Base-by-base conservation (phyloP, 2,888 invertebrate genomes). In the Thereva nobilitata region DNA sequence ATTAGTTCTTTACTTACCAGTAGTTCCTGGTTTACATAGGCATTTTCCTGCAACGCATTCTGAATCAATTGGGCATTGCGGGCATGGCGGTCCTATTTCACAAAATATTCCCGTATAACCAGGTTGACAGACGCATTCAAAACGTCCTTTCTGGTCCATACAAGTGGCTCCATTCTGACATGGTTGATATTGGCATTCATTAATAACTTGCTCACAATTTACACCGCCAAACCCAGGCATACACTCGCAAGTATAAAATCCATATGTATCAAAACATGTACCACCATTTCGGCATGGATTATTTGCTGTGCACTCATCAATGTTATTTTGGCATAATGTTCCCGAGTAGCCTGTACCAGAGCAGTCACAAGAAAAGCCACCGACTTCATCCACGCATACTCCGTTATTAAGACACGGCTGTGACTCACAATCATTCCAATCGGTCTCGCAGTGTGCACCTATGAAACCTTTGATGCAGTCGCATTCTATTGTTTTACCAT, bases 251-350 rank as follows among this genome's bases (percentile, higher is more conserved):
- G 77, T 83, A 76, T 87, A 94, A 59, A 88, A 84, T 9, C 93
- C 93, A 79, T 92, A 92, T 65, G 88, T 91, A 80, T 93, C 91
- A 79, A 88, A 92, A 81, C 93, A 93, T 52, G 85, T 84, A 37
- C 92, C 93, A 71, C 86, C 86, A 72, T 92, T 91, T 55, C 84
- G 76, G 74, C 90, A 90, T 10, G 92, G 91, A 71, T 82, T 82
- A 70, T 86, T 85, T 71, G 84, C 83, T 61, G 79, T 74, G 78
- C 93, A 94, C 80, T 94, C 93, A 81, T 94, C 87, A 73, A 93
- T 86, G 80, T 94, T 92, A 10, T 83, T 78, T 73, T 91, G 89
- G 79, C 94, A 94, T 7, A 87, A 83, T 7, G 83, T 76, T 4
- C 93, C 93, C 23, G 82, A 82, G 80, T 91, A 93, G 1, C 92